These are phyloP conservation scores for Cosmia trapezina DNA, from an alignment of 2,888 invertebrate species.

Conservation along the genomic window DNA sequence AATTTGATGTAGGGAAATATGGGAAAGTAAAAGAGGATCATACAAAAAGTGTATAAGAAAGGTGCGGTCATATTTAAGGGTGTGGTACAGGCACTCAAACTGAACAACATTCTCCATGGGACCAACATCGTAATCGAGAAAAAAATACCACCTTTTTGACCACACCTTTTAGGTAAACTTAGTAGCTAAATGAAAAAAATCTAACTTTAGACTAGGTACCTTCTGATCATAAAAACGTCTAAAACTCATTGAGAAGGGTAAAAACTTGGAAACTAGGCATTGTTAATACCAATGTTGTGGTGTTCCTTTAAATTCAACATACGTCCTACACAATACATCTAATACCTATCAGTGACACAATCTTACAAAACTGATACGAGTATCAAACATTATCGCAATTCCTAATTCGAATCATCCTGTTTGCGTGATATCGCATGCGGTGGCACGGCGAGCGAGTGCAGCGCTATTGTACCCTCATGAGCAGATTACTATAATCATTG, in stretches of 20 bases:
- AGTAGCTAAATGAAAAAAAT: too few species aligned
- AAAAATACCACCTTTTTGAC: too few species aligned
- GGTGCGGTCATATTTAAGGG: too few species aligned
- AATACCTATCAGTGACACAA: not conserved
- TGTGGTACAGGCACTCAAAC: too few species aligned
- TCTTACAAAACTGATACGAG: not conserved
- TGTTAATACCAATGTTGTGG: not conserved
- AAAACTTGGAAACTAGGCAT: not conserved
- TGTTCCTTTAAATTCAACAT: not conserved
- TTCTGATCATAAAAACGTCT: not conserved
- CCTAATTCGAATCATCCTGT: conserved; percentile 75
- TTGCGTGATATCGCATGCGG: conserved; percentile 74
- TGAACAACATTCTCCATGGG: too few species aligned
- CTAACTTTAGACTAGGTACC: too few species aligned
- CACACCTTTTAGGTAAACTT: too few species aligned
- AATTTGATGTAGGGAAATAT: not conserved
- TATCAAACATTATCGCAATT: not conserved
- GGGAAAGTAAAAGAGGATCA: not conserved
- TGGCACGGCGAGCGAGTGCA: conserved; percentile 81
- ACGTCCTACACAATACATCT: not conserved
- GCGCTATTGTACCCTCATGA: conserved; percentile 86
- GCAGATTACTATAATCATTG: conserved; percentile 90
- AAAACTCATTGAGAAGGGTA: not conserved
- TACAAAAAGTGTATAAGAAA: too few species aligned
- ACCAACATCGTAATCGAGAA: too few species aligned